Base-by-base conservation (phyloP, 2,888 invertebrate species). In the Acanthacorydalis orientalis region DNA sequence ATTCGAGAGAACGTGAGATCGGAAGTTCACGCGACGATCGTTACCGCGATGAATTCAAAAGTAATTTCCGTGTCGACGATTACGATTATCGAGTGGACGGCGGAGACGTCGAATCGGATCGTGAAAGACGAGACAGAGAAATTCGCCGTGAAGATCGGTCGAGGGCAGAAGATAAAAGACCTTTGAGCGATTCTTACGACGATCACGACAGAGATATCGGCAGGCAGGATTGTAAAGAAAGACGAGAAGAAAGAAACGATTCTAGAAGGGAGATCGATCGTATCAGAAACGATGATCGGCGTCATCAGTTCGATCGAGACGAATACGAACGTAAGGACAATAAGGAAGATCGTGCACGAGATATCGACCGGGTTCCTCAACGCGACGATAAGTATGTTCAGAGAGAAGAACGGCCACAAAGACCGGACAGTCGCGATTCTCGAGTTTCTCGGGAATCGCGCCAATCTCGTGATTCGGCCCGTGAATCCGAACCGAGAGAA, bases 341-440 rank as follows among this genome's bases (percentile, higher is more conserved):
- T 44, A 48, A 47, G 41, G 51, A 51, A n/a, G 43, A 43, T 34
- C 23, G 33, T 31, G 11, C 14, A 2, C 15, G 46, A 46, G 31
- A 23, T 6, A 6, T 23, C 23, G 31, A 31, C 4, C 14, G 42
- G 31, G 10, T 9, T 3, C 31, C 12, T 11, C 16, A 42, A 15
- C 15, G 15, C 11, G 42, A 42, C 31, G 31, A 42, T 7, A 42
- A 23, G 42, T 42, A 42, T 15, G 37, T 37, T 23, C 23, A 23
- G 23, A 59, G 67, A 11, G 63, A 58, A 47, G 72, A 73, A 44
- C 64, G 74, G 14, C 74, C 74, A 0, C 73, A 73, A 49, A 62
- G 75, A 51, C 75, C 75, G 1, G 76, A 76, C 53, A 74, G 73
- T 50, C 66, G 75, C 4, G 75, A 76, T 56, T 73, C 73, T 51